Percentiles rank a stretch among this genome's conserved stretches.
phyloP scores from a whole-genome alignment of 1,140 invertebrate species.

The Holotrichia oblita region DNA sequence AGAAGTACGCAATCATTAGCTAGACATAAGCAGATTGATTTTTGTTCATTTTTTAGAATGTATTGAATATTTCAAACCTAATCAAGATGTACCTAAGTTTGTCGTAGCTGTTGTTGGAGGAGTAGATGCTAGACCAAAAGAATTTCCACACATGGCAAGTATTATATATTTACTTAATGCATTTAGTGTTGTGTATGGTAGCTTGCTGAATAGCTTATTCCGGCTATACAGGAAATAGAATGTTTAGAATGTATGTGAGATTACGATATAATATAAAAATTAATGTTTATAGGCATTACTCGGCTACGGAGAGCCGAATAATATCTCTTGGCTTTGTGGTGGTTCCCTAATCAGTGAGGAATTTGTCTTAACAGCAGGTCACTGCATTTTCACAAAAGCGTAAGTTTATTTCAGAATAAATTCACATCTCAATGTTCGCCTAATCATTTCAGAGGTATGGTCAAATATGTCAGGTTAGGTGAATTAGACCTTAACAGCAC shows the following conservation, averaged over 20 bases:
- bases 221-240: too few relatives aligned
- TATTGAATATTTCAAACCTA: neutral
- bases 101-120: constrained; percentile 35
- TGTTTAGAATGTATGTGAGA: too few relatives aligned
- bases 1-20: neutral
- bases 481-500: neutral
- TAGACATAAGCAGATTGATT: too few relatives aligned
- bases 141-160: constrained; percentile 37
- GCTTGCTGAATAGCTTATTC: too few relatives aligned
- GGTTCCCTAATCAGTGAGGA: neutral
- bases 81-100: too few relatives aligned
- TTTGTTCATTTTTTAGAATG: neutral
- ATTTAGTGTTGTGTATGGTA: too few relatives aligned
- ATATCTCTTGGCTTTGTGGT: neutral
- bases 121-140: neutral
- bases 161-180: too few relatives aligned
- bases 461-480: neutral
- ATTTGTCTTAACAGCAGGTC: neutral
- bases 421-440: neutral
- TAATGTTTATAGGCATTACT: neutral
- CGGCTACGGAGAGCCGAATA: neutral
- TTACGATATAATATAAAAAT: too few relatives aligned
- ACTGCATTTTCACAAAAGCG: neutral
- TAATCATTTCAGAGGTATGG: neutral
- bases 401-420: neutral